Percentiles rank a stretch among this genome's conserved stretches.
phyloP scores from a whole-genome alignment of 2,113 vertebrate species.

The Arizona elegans region DNA sequence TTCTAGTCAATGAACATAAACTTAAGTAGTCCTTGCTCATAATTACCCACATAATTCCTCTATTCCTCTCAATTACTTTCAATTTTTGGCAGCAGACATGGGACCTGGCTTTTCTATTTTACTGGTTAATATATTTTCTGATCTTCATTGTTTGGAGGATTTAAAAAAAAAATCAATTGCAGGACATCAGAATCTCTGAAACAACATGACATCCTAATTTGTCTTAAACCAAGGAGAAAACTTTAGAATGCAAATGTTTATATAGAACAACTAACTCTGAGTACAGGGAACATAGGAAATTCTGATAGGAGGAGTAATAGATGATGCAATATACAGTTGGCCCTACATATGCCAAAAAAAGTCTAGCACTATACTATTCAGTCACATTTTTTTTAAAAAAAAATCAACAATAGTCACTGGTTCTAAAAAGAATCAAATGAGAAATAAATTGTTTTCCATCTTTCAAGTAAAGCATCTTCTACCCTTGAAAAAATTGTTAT shows the following conservation, averaged over 20 bases:
- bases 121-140: neutral
- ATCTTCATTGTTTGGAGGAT: neutral
- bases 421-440: neutral
- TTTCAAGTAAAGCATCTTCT: constrained; percentile 2
- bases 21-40: neutral
- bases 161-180: neutral
- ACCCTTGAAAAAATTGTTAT: neutral
- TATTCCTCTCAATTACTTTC: neutral
- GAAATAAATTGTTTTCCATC: neutral
- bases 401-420: neutral
- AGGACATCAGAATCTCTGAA: neutral
- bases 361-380: neutral
- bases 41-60: neutral
- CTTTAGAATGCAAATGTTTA: neutral
- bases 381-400: neutral
- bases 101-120: neutral
- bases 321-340: neutral
- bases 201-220: neutral
- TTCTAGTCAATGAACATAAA: neutral
- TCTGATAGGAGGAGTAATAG: neutral
- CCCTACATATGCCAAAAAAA: neutral
- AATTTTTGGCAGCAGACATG: neutral
- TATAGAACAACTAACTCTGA: neutral
- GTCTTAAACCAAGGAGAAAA: neutral
- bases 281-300: neutral